Evolutionary conservation across 1,140 invertebrate species (phyloP).

Genomic region (Drosophila lowei): DNA sequence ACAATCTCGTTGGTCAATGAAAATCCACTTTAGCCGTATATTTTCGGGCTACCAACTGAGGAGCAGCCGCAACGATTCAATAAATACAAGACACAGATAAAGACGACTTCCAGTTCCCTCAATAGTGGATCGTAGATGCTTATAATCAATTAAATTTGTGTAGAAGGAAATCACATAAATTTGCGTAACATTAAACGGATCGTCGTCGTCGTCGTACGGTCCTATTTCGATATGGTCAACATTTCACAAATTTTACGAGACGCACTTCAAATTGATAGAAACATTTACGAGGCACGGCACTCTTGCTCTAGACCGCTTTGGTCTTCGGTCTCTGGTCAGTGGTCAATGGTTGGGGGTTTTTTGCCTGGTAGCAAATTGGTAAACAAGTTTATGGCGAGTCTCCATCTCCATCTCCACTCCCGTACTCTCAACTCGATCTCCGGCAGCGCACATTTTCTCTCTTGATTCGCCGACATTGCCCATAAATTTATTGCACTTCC

Average conservation of each 20-base stretch:
- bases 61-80: no score
- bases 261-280: conserved; percentile 73
- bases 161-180: conserved; percentile 73
- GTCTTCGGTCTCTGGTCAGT: conserved; percentile 14
- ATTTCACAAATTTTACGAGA: conserved; percentile 78
- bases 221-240: conserved; percentile 55
- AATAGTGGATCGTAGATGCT: conserved; percentile 8
- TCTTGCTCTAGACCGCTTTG: conserved; percentile 6
- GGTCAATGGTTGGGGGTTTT: neutral
- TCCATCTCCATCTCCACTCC: conserved; percentile 2
- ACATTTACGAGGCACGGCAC: conserved; percentile 58
- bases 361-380: conserved; percentile 46
- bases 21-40: no score
- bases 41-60: no score
- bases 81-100: no score
- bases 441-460: conserved; percentile 26
- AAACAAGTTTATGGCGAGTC: conserved; percentile 55
- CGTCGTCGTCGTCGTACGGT: conserved; percentile 38
- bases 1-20: no score
- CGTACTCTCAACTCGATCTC: neutral
- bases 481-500: conserved; percentile 74
- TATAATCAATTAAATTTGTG: conserved; percentile 69
- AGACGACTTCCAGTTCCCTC: conserved; percentile 9
- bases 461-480: conserved; percentile 58
- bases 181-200: conserved; percentile 73